Percentiles rank a stretch among this genome's conserved stretches.
Evolutionary conservation across 2,113 vertebrate genomes (phyloP).

Genomic region (Cebus imitator): DNA sequence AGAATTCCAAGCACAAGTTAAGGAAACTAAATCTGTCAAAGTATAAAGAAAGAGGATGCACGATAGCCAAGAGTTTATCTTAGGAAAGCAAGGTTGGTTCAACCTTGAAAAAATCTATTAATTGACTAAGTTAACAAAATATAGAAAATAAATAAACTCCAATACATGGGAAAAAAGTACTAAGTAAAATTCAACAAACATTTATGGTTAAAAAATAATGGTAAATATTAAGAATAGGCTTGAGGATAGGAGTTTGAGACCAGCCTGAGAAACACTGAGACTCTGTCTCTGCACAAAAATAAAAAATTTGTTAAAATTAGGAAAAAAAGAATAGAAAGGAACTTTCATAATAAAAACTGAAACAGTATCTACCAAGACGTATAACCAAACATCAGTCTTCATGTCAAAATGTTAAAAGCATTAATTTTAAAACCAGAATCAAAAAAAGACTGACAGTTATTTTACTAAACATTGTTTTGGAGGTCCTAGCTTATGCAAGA

Average conservation of each 20-base stretch:
- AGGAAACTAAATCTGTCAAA: background rate
- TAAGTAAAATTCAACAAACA: background rate
- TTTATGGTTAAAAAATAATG: background rate
- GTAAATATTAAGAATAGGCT: background rate
- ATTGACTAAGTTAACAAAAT: background rate
- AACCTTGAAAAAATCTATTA: background rate
- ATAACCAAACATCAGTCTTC: background rate
- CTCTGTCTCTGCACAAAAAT: background rate
- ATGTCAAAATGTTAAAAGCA: background rate
- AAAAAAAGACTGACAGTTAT: background rate
- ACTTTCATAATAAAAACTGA: background rate
- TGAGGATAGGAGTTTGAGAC: background rate
- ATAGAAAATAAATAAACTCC: background rate
- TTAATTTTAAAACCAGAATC: slow-evolving; percentile 8
- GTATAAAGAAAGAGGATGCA: background rate
- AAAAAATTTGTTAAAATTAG: background rate
- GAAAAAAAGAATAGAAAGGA: background rate
- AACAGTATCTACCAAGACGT: background rate
- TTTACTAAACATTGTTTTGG: background rate
- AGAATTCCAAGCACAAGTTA: slow-evolving; percentile 3
- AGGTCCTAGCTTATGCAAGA: background rate
- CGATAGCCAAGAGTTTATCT: background rate
- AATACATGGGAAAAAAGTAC: background rate
- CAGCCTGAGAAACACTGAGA: background rate
- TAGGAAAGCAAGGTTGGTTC: slow-evolving; percentile 55